These are phyloP conservation scores for Epiblema foenella DNA, from an alignment of 2,888 invertebrate species.

Conservation along the genomic window DNA sequence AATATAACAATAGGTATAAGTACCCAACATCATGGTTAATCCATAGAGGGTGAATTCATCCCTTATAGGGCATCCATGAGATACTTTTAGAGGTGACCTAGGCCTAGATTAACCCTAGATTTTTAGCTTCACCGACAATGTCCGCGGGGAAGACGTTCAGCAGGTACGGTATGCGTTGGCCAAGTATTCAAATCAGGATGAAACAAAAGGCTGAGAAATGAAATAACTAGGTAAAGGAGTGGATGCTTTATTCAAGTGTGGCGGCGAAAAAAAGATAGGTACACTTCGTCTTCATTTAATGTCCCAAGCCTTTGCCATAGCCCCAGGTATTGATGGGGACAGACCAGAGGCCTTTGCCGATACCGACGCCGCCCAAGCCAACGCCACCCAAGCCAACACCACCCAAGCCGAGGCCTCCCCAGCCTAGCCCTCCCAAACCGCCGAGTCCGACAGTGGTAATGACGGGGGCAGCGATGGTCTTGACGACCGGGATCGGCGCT, in stretches of 20 bases:
- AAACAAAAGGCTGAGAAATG: not conserved
- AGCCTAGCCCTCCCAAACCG: constrained; percentile 54
- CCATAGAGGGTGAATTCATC: no score
- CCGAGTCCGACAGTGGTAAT: constrained; percentile 54
- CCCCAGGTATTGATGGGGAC: constrained; percentile 33
- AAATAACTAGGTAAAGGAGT: constrained; percentile 32
- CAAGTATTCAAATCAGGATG: no score
- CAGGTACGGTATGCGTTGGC: no score
- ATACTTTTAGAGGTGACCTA: no score
- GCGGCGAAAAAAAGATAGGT: constrained; percentile 42
- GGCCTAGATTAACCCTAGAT: no score
- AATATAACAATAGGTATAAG: no score
- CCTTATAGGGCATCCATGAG: no score
- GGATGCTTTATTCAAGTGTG: constrained; percentile 48
- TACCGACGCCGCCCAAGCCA: constrained; percentile 42
- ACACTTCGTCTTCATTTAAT: constrained; percentile 33
- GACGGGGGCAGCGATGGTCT: constrained; percentile 58
- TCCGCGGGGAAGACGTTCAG: no score
- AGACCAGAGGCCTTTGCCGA: constrained; percentile 40
- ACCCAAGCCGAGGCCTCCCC: constrained; percentile 41
- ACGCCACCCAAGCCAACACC: constrained; percentile 45
- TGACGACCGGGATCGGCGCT: constrained; percentile 70
- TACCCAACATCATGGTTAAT: no score
- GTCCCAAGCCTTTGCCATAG: constrained; percentile 8
- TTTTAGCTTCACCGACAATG: no score